phyloP scores from a whole-genome alignment of 2,888 invertebrate genomes.

The Stenolophus ochropezus region DNA sequence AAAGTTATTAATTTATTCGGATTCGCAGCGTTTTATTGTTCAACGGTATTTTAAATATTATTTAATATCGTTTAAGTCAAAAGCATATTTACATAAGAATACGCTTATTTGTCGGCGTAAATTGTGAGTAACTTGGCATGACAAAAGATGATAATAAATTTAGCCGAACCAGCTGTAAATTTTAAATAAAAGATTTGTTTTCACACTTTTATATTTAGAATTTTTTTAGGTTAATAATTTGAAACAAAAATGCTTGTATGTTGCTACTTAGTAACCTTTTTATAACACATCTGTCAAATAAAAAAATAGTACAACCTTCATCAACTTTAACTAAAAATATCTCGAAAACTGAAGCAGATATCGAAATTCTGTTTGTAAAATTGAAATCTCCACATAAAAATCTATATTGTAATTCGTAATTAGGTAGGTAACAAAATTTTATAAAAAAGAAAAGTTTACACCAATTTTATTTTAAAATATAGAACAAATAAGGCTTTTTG shows the following conservation, averaged over 20 bases:
- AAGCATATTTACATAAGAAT: constrained; percentile 54
- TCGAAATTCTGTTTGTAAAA: neutral
- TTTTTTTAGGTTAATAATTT: neutral
- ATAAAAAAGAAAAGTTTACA: too few relatives aligned
- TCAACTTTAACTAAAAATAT: neutral
- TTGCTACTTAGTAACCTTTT: neutral
- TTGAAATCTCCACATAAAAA: too few relatives aligned
- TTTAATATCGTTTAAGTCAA: constrained; percentile 54
- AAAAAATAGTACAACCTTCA: neutral
- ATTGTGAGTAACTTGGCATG: constrained; percentile 1
- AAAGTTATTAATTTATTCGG: constrained; percentile 52
- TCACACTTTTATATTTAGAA: neutral
- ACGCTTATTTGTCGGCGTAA: constrained; percentile 42
- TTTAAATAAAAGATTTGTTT: neutral
- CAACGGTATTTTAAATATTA: constrained; percentile 46
- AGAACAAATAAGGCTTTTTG: too few relatives aligned
- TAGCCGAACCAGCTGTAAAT: neutral
- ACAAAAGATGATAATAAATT: constrained; percentile 15
- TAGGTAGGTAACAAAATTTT: too few relatives aligned
- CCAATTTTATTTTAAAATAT: too few relatives aligned
- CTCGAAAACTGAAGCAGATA: neutral
- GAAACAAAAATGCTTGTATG: neutral
- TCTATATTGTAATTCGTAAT: too few relatives aligned
- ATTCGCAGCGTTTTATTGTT: constrained; percentile 36
- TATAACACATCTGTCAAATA: neutral